A percentile compares a stretch with the other conserved stretches of the same genome.
phyloP scores from a whole-genome alignment of 37 sponge, comb jelly and placozoan genomes.

The Oopsacas minuta region DNA sequence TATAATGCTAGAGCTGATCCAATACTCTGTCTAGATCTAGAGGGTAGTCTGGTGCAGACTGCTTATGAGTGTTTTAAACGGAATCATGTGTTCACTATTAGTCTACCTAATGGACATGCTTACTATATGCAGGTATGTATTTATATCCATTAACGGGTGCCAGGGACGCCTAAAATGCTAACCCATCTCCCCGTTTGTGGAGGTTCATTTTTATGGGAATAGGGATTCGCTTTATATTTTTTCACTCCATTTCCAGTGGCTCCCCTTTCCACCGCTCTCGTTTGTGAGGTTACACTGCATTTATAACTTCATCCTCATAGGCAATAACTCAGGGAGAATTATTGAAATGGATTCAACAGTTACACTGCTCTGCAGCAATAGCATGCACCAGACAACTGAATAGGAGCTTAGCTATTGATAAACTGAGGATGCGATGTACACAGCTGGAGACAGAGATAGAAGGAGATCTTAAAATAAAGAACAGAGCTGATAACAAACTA shows the following conservation, averaged over 20 bases:
- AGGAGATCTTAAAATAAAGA: neutral
- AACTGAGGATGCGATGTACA: neutral
- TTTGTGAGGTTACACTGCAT: too few species aligned
- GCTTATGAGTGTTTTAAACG: neutral
- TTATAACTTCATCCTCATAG: neutral
- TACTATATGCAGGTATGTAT: constrained; percentile 10
- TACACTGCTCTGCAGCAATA: neutral
- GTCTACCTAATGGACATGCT: neutral
- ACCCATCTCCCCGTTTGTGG: too few species aligned
- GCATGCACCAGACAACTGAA: neutral
- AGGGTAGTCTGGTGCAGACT: neutral
- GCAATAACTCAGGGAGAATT: neutral
- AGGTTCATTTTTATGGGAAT: too few species aligned
- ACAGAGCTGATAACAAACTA: neutral
- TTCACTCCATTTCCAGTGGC: too few species aligned
- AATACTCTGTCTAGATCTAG: neutral
- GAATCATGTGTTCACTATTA: neutral
- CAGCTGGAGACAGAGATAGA: neutral
- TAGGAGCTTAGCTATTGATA: neutral
- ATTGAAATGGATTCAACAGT: neutral
- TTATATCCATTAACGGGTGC: too few species aligned
- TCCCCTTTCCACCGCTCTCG: too few species aligned
- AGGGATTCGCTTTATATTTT: too few species aligned
- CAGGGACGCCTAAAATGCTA: too few species aligned
- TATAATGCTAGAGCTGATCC: neutral